phyloP scores from a whole-genome alignment of 2,797 vertebrate species.

The Anguilla obscura region DNA sequence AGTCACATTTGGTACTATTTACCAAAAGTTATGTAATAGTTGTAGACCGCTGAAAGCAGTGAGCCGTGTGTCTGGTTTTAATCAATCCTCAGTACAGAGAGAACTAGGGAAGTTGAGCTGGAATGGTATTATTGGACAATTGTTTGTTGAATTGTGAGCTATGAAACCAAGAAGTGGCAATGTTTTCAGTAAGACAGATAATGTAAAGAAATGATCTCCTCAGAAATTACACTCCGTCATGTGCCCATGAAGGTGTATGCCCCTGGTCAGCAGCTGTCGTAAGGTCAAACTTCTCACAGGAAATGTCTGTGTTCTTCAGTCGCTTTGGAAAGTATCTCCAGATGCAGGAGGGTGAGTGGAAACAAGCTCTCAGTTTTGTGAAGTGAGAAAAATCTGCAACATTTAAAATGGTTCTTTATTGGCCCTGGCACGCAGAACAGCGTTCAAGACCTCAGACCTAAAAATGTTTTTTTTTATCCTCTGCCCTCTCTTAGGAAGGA shows the following conservation, averaged over 20 bases:
- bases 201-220: neutral
- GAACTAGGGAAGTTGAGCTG: neutral
- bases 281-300: neutral
- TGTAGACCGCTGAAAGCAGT: neutral
- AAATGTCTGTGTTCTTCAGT: neutral
- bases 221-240: neutral
- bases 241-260: neutral
- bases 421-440: neutral
- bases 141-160: neutral
- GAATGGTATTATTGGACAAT: neutral
- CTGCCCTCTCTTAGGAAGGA: slow-evolving; percentile 82
- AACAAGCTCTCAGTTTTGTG: neutral
- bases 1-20: slow-evolving; percentile 1
- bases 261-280: neutral
- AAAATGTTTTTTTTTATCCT: slow-evolving; percentile 5
- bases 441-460: neutral
- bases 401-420: neutral
- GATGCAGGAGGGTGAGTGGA: neutral
- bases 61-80: neutral
- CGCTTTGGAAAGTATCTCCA: neutral
- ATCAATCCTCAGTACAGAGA: neutral
- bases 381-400: neutral
- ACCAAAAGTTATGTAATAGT: neutral
- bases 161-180: neutral
- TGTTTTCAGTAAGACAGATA: neutral